These are phyloP conservation scores for Girardia tigrina DNA, from an alignment of 2,888 invertebrate genomes.

Conservation along the genomic window DNA sequence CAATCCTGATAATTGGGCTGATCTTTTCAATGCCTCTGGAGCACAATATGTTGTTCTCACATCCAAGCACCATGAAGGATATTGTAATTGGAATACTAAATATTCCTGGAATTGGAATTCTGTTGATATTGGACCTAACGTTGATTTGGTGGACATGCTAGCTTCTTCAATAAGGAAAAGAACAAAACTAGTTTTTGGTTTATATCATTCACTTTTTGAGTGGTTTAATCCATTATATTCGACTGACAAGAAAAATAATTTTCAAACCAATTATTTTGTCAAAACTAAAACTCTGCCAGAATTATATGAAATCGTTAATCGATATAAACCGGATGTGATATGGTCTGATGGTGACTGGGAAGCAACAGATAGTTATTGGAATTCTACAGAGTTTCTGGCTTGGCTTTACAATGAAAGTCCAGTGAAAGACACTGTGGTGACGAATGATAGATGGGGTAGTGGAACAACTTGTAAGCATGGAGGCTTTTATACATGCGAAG, in stretches of 20 bases:
- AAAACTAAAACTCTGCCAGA: slow-evolving; percentile 54
- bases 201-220: slow-evolving; percentile 48
- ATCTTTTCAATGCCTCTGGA: slow-evolving; percentile 67
- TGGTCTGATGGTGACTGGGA: slow-evolving; percentile 65
- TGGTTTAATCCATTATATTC: slow-evolving; percentile 49
- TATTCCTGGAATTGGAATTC: slow-evolving; percentile 73
- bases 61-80: slow-evolving; percentile 77
- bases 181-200: slow-evolving; percentile 50
- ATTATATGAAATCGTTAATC: slow-evolving; percentile 57
- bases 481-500: slow-evolving; percentile 70
- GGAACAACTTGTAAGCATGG: slow-evolving; percentile 70
- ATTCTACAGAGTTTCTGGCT: slow-evolving; percentile 48
- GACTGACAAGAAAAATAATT: slow-evolving; percentile 40
- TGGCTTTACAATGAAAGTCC: slow-evolving; percentile 53
- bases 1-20: slow-evolving; percentile 68
- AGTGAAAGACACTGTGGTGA: slow-evolving; percentile 70
- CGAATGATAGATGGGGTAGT: slow-evolving; percentile 83
- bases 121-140: slow-evolving; percentile 49
- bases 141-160: slow-evolving; percentile 24
- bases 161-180: slow-evolving; percentile 56
- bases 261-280: slow-evolving; percentile 39
- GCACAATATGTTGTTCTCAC: slow-evolving; percentile 72
- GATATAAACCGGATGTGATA: slow-evolving; percentile 47
- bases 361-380: slow-evolving; percentile 53
- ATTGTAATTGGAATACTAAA: slow-evolving; percentile 67